Percentiles rank a stretch among this genome's conserved stretches.
Evolutionary conservation across 2,888 invertebrate species (phyloP).

Genomic region (Cataglyphis cursor): DNA sequence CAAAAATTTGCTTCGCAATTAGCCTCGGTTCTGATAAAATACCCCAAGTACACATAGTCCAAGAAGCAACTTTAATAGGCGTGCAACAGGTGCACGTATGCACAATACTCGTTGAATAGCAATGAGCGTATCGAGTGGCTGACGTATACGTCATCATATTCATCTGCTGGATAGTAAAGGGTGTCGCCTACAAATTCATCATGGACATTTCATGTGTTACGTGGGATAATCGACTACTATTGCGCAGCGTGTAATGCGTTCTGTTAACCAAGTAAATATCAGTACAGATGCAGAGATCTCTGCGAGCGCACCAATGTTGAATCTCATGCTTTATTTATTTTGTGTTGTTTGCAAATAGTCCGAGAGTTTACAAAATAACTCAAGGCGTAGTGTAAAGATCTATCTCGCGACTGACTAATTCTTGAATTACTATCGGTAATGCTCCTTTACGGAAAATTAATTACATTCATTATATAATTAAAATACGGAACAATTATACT

Average conservation of each 20-base stretch:
- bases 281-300: neutral
- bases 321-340: slow-evolving; percentile 27
- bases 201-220: slow-evolving; percentile 6
- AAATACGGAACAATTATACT: neutral
- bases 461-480: neutral
- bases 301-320: slow-evolving; percentile 1
- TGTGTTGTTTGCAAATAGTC: slow-evolving; percentile 4
- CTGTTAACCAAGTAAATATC: neutral
- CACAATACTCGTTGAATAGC: neutral
- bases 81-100: slow-evolving; percentile 44
- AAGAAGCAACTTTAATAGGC: slow-evolving; percentile 13
- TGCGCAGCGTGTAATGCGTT: neutral
- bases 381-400: neutral
- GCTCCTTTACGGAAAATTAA: neutral
- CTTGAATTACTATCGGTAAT: neutral
- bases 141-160: slow-evolving; percentile 14
- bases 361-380: slow-evolving; percentile 3
- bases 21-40: neutral
- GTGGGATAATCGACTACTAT: slow-evolving; percentile 7
- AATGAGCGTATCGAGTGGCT: slow-evolving; percentile 20
- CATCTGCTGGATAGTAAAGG: slow-evolving; percentile 26
- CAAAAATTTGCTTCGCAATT: neutral
- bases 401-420: neutral
- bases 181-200: slow-evolving; percentile 36
- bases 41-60: neutral